phyloP scores from a whole-genome alignment of 2,113 vertebrate genomes.

The Odocoileus virginianus region DNA sequence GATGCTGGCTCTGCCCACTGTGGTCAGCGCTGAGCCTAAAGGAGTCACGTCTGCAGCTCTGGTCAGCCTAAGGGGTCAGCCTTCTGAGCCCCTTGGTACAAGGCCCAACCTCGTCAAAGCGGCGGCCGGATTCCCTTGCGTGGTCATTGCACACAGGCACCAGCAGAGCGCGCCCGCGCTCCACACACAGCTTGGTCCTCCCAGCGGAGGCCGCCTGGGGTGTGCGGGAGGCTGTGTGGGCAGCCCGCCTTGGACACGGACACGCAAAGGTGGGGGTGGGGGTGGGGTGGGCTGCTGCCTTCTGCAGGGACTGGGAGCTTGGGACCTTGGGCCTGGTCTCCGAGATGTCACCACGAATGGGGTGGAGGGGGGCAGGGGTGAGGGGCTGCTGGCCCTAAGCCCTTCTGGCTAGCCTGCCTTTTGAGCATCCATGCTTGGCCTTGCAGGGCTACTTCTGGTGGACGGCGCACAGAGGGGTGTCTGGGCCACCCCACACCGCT shows the following conservation, averaged over 20 bases:
- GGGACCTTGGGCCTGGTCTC: not conserved
- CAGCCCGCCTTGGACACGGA: rapidly evolving
- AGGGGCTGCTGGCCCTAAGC: not conserved
- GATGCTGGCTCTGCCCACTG: not conserved
- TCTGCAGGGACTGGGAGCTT: not conserved
- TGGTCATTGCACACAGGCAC: not conserved
- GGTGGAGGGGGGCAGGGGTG: not conserved
- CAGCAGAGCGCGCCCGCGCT: conserved; percentile 74
- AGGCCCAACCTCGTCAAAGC: rapidly evolving
- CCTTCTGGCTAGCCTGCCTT: not conserved
- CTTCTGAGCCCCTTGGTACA: rapidly evolving
- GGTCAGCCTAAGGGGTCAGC: not conserved
- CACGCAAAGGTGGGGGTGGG: not conserved
- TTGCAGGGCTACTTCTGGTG: not conserved
- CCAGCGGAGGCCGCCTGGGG: rapidly evolving
- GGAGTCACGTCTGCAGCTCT: too few relatives aligned
- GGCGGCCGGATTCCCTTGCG: rapidly evolving
- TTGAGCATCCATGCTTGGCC: rapidly evolving
- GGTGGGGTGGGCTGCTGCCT: not conserved
- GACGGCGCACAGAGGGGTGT: rapidly evolving
- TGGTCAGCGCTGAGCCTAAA: rapidly evolving
- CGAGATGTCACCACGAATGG: not conserved
- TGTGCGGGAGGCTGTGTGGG: not conserved
- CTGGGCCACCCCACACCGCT: not conserved
- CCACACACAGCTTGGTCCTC: not conserved